phyloP scores from a whole-genome alignment of 2,888 invertebrate species.

The Hipparchia sbordonii region DNA sequence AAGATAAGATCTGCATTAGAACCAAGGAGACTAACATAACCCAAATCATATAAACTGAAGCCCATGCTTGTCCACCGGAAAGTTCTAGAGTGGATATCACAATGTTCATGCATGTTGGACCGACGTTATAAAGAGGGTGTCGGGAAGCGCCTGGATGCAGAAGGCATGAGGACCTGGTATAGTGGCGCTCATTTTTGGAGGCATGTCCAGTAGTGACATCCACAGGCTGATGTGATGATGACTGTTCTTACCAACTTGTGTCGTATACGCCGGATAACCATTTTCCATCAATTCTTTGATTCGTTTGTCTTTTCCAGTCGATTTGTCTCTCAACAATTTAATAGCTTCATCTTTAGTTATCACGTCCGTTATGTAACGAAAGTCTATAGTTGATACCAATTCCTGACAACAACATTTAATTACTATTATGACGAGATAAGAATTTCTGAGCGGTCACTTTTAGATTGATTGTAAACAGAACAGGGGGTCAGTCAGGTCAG shows the following conservation, averaged over 20 bases:
- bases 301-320: constrained; percentile 83
- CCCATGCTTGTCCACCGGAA: too few species aligned
- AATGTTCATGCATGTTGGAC: too few species aligned
- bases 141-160: too few species aligned
- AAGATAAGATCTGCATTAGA: too few species aligned
- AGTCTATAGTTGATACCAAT: constrained; percentile 93
- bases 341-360: constrained; percentile 93
- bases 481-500: constrained; percentile 18
- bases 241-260: constrained; percentile 86
- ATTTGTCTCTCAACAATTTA: constrained; percentile 84
- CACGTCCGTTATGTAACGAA: constrained; percentile 91
- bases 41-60: too few species aligned
- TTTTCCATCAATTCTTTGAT: constrained; percentile 83
- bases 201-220: too few species aligned
- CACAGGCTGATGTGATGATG: too few species aligned
- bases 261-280: constrained; percentile 94
- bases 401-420: constrained; percentile 60
- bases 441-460: constrained; percentile 28
- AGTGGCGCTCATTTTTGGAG: too few species aligned
- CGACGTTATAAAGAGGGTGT: too few species aligned
- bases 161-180: too few species aligned
- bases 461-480: constrained; percentile 26
- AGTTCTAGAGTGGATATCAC: too few species aligned
- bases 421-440: constrained; percentile 30
- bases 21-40: too few species aligned